phyloP scores from a whole-genome alignment of 2,797 vertebrate species.

The Hafferia zeledoni region DNA sequence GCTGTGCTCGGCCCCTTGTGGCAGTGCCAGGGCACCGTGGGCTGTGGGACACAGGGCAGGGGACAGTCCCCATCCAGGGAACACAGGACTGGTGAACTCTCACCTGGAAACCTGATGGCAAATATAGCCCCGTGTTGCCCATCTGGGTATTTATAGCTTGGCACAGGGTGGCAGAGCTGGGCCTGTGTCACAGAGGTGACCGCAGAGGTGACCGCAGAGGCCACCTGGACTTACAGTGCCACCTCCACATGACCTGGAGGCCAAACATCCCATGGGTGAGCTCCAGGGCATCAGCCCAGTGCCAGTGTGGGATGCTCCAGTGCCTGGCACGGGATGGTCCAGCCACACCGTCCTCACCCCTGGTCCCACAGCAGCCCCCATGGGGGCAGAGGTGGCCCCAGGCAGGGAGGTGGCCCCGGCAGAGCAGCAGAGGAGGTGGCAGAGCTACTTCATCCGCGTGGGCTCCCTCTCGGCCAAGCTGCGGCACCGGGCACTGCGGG shows the following conservation, averaged over 20 bases:
- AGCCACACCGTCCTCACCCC: rapidly evolving
- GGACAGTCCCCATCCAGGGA: not conserved
- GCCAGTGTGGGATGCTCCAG: rapidly evolving
- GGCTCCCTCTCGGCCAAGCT: constrained; percentile 87
- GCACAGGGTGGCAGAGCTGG: not conserved
- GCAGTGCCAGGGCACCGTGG: not conserved
- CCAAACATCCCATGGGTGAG: not conserved
- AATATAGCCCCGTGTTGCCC: not conserved
- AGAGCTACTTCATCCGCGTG: constrained; percentile 89
- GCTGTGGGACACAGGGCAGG: rapidly evolving
- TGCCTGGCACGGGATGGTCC: not conserved
- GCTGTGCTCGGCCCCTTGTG: too few species aligned
- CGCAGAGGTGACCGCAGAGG: not conserved
- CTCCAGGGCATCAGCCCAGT: not conserved
- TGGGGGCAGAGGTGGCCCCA: constrained; percentile 2
- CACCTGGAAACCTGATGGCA: constrained; percentile 46
- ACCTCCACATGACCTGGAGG: not conserved
- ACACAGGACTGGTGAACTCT: not conserved
- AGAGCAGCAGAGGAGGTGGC: constrained; percentile 50
- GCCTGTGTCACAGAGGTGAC: not conserved
- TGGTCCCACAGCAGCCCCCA: constrained; percentile 18
- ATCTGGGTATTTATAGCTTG: constrained; percentile 7
- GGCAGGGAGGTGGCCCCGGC: constrained; percentile 2
- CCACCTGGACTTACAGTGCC: not conserved
- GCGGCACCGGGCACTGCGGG: constrained; percentile 84